Percentiles rank a stretch among this genome's conserved stretches.
Evolutionary conservation across 1,140 invertebrate genomes (phyloP).

Genomic region (Ceratina australensis): DNA sequence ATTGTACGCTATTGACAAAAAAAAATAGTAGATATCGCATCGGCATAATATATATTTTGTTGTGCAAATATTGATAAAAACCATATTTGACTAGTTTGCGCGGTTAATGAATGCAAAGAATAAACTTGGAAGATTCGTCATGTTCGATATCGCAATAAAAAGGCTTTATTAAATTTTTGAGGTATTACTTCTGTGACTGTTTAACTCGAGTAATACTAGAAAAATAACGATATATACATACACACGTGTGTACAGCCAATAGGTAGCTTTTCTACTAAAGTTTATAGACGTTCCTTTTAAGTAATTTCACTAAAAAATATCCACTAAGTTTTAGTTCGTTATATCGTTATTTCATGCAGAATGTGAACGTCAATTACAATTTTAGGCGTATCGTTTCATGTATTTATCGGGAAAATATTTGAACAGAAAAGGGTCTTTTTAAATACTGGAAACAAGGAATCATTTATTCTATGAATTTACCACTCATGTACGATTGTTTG

Average conservation of each 20-base stretch:
- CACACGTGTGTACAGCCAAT: neutral
- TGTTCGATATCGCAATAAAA: constrained; percentile 1
- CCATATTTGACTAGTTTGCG: constrained; percentile 37
- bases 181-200: neutral
- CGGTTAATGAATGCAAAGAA: constrained; percentile 16
- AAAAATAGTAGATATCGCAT: neutral
- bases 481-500: constrained; percentile 43
- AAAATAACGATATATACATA: constrained; percentile 26
- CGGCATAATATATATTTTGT: neutral
- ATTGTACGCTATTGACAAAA: constrained; percentile 11
- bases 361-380: neutral
- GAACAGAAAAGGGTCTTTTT: constrained; percentile 10
- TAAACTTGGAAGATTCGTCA: constrained; percentile 5
- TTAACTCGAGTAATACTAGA: constrained; percentile 7
- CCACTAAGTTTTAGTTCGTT: constrained; percentile 41
- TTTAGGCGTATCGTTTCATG: constrained; percentile 12
- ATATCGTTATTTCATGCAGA: constrained; percentile 41
- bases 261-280: neutral
- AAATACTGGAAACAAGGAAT: neutral
- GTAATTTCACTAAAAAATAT: constrained; percentile 51
- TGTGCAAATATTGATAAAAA: constrained; percentile 30
- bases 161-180: neutral
- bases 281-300: neutral
- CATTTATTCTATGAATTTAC: constrained; percentile 44
- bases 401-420: constrained; percentile 22